Evolutionary conservation across 2,113 vertebrate genomes (phyloP), one percentile per base, ranked within the genome.

Genomic region (Gallinago paraguaiae): DNA sequence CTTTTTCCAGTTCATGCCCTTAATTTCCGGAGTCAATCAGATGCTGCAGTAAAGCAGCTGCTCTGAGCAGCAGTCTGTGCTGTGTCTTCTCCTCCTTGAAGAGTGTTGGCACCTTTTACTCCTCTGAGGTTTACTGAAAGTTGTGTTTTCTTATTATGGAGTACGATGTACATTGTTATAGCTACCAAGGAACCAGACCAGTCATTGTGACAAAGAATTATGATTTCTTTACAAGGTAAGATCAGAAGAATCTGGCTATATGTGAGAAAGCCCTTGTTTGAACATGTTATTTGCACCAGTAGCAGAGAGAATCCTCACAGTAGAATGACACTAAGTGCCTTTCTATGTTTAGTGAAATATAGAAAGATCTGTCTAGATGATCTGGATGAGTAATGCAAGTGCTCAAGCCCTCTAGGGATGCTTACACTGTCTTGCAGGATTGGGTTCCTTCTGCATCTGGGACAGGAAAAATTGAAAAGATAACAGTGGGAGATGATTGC

Each of bases 321-420:
- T 6, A 51, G 19, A 91, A 63, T 11, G 9, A 56, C 45, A 64
- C 6, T 41, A 90, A 95, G 11, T 74, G 67, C 22, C 10, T 77
- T 96, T 82, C 94, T 65, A 59, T 90, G n/a, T 86, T 68, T 69
- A 81, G 56, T 48, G 39, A 77, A 92, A 92, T 63, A 82, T 16
- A 79, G 88, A 90, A 71, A 68, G 8, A 50, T 19, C 45, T 76
- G 7, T 72, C 31, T 87, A 63, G 63, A 74, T 87, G 59, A 77
- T 27, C 16, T 75, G 59, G 37, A 46, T 74, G 71, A 87, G 7
- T 59, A 86, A 88, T 74, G 41, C 56, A 86, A 88, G 45, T 31
- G 39, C 33, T 93, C 33, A 69, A 77, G 27, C 30, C 24, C 63
- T 80, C 43, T 23, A 64, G 57, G 56, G 43, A 71, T 31, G 25